phyloP scores from a whole-genome alignment of 2,888 invertebrate species.

The Eupithecia tripunctaria region DNA sequence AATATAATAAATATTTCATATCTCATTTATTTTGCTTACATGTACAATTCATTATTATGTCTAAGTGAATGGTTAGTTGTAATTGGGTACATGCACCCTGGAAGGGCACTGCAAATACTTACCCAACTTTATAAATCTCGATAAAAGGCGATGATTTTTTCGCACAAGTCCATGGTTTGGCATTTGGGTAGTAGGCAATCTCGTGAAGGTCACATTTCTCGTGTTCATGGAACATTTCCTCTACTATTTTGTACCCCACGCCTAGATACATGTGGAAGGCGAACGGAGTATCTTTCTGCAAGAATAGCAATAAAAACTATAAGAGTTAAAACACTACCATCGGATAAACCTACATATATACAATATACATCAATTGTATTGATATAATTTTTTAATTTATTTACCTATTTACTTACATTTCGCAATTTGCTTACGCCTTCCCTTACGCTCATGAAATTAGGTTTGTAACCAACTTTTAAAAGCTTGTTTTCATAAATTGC shows the following conservation, averaged over 20 bases:
- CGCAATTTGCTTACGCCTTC: conserved; percentile 84
- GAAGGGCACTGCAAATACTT: conserved; percentile 33
- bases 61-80: too few relatives aligned
- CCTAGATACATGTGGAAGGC: conserved; percentile 86
- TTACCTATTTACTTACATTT: conserved; percentile 58
- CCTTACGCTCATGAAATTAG: conserved; percentile 82
- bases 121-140: conserved; percentile 86
- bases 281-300: conserved; percentile 77
- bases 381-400: too few relatives aligned
- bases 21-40: too few relatives aligned
- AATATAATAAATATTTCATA: too few relatives aligned
- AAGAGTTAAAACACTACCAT: too few relatives aligned
- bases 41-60: too few relatives aligned
- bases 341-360: too few relatives aligned
- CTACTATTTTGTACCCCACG: conserved; percentile 85
- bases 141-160: conserved; percentile 83
- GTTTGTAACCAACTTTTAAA: conserved; percentile 81
- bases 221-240: conserved; percentile 86
- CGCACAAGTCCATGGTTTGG: conserved; percentile 81
- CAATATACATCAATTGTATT: too few relatives aligned
- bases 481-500: conserved; percentile 86
- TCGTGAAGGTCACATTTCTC: conserved; percentile 89
- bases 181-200: conserved; percentile 81
- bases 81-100: too few relatives aligned
- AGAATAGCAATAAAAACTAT: conserved; percentile 33